phyloP scores from a whole-genome alignment of 2,113 vertebrate genomes.

The Setophaga petechia region DNA sequence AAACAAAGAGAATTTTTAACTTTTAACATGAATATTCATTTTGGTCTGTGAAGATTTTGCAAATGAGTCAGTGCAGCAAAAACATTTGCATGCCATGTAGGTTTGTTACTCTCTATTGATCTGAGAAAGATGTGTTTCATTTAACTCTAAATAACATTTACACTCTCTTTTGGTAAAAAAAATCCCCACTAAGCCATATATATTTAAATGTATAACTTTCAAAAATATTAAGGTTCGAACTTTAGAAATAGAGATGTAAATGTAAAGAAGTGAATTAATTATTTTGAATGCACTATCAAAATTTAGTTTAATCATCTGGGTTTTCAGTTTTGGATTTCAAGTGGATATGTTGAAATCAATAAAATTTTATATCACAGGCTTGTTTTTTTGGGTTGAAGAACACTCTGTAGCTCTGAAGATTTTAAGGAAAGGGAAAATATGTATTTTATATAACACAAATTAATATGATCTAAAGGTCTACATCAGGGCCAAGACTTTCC shows the following conservation, averaged over 20 bases:
- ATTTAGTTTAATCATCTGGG: not conserved
- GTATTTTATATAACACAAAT: not conserved
- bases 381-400: not conserved
- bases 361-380: not conserved
- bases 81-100: not conserved
- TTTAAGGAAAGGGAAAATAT: not conserved
- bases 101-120: not conserved
- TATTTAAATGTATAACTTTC: not conserved
- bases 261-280: rapidly evolving
- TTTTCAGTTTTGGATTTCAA: not conserved
- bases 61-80: not conserved
- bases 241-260: not conserved
- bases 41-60: not conserved
- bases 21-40: constrained; percentile 4
- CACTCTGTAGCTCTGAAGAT: not conserved
- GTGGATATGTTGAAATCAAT: not conserved
- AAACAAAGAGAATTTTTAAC: not conserved
- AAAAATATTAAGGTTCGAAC: not conserved
- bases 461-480: not conserved
- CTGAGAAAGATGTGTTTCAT: not conserved
- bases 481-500: not conserved
- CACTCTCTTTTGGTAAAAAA: not conserved
- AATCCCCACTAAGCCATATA: not conserved
- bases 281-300: not conserved
- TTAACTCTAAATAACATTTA: not conserved